phyloP scores from a whole-genome alignment of 1,140 invertebrate genomes.

The Hycleus phaleratus region DNA sequence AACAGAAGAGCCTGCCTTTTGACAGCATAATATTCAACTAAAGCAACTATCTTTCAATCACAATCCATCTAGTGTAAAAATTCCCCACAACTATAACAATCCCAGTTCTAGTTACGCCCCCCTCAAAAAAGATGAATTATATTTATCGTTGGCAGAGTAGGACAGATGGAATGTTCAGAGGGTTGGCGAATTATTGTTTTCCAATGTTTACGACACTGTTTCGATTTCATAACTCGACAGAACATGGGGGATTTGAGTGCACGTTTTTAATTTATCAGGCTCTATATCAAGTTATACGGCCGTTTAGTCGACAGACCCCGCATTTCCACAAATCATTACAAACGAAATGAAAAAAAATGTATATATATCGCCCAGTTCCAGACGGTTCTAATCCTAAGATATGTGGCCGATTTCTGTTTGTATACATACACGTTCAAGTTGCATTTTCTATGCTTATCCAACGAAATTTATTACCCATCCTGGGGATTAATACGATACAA shows the following conservation, averaged over 20 bases:
- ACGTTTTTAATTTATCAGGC: slow-evolving; percentile 47
- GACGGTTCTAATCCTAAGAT: slow-evolving; percentile 30
- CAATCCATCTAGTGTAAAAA: neutral
- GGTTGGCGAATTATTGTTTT: slow-evolving; percentile 43
- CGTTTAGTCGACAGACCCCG: slow-evolving; percentile 34
- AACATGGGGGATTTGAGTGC: slow-evolving; percentile 30
- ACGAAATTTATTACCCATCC: slow-evolving; percentile 17
- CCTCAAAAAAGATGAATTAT: slow-evolving; percentile 28
- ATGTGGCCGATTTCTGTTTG: slow-evolving; percentile 12
- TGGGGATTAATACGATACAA: slow-evolving; percentile 3
- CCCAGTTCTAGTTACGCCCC: slow-evolving; percentile 14
- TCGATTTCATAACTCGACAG: slow-evolving; percentile 44
- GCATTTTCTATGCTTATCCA: slow-evolving; percentile 12
- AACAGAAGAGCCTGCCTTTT: no score
- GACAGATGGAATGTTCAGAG: slow-evolving; percentile 29
- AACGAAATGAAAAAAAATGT: slow-evolving; percentile 36
- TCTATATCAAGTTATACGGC: slow-evolving; percentile 42
- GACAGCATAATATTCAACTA: no score
- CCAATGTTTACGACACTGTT: slow-evolving; percentile 45
- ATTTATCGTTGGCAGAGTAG: slow-evolving; percentile 28
- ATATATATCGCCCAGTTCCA: slow-evolving; percentile 19
- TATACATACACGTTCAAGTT: neutral
- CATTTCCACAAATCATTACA: slow-evolving; percentile 34
- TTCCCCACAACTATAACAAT: neutral
- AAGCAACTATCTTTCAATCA: no score